These are phyloP conservation scores for Malachius bipustulatus DNA, from an alignment of 2,888 invertebrate species.

Conservation along the genomic window DNA sequence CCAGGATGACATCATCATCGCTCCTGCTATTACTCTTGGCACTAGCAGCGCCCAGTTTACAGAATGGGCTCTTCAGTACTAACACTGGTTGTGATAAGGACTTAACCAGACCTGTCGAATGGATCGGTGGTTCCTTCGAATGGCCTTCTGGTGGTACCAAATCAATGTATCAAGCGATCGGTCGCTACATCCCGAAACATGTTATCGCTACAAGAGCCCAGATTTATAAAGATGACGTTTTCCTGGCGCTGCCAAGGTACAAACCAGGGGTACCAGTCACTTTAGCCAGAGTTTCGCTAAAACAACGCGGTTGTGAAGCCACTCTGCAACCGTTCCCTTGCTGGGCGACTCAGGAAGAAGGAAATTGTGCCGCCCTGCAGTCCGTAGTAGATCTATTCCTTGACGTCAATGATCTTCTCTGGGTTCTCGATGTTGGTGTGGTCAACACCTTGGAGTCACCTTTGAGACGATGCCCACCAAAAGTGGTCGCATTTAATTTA, in stretches of 20 bases:
- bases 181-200: slow-evolving; percentile 46
- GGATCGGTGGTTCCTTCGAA: slow-evolving; percentile 37
- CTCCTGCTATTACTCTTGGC: no score
- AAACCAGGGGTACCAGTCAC: slow-evolving; percentile 50
- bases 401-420: slow-evolving; percentile 46
- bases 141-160: slow-evolving; percentile 49
- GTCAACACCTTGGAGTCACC: slow-evolving; percentile 48
- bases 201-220: slow-evolving; percentile 50
- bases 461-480: slow-evolving; percentile 45
- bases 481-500: slow-evolving; percentile 47
- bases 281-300: slow-evolving; percentile 43
- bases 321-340: slow-evolving; percentile 50
- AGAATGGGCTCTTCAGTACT: no score
- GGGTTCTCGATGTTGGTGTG: slow-evolving; percentile 49
- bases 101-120: slow-evolving; percentile 27
- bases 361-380: slow-evolving; percentile 54
- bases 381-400: slow-evolving; percentile 55
- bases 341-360: slow-evolving; percentile 60
- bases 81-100: slow-evolving; percentile 14
- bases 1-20: no score
- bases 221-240: slow-evolving; percentile 44
- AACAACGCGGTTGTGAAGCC: slow-evolving; percentile 39
- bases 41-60: no score
- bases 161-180: slow-evolving; percentile 44
- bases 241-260: slow-evolving; percentile 48